phyloP scores from a whole-genome alignment of 2,797 vertebrate species.

The Hipposideros larvatus region DNA sequence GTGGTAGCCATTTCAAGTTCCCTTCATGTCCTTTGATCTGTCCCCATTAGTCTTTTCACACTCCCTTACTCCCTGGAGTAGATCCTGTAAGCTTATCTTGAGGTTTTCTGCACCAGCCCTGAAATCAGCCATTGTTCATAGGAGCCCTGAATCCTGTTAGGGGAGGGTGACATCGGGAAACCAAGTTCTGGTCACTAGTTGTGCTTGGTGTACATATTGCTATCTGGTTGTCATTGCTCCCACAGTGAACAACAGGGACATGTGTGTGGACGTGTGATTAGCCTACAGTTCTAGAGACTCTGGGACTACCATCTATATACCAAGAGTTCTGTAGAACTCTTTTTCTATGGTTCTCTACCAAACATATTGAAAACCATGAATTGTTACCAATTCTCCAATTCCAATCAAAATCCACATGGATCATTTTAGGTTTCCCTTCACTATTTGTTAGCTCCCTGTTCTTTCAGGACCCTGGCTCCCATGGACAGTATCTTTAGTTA shows the following conservation, averaged over 20 bases:
- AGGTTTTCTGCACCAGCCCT: not conserved
- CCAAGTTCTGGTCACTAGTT: not conserved
- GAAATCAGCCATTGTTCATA: not conserved
- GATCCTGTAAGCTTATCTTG: not conserved
- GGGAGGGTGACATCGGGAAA: not conserved
- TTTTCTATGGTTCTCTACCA: too few relatives aligned
- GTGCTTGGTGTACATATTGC: not conserved
- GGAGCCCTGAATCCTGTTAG: not conserved
- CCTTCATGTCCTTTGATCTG: not conserved
- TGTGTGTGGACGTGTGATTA: too few relatives aligned
- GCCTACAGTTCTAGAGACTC: too few relatives aligned
- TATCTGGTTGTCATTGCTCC: too few relatives aligned
- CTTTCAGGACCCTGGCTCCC: not conserved
- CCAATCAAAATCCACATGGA: too few relatives aligned
- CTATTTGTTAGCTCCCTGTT: too few relatives aligned
- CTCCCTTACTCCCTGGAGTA: not conserved
- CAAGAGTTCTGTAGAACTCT: too few relatives aligned
- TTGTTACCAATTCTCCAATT: too few relatives aligned
- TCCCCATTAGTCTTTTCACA: not conserved
- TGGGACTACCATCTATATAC: too few relatives aligned
- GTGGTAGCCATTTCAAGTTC: not conserved
- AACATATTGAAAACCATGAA: too few relatives aligned
- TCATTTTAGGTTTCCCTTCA: too few relatives aligned
- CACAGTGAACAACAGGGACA: too few relatives aligned
- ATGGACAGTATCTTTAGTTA: not conserved